These are phyloP conservation scores for Dunckerocampus dactyliophorus DNA, from an alignment of 2,113 vertebrate genomes.

Conservation along the genomic window DNA sequence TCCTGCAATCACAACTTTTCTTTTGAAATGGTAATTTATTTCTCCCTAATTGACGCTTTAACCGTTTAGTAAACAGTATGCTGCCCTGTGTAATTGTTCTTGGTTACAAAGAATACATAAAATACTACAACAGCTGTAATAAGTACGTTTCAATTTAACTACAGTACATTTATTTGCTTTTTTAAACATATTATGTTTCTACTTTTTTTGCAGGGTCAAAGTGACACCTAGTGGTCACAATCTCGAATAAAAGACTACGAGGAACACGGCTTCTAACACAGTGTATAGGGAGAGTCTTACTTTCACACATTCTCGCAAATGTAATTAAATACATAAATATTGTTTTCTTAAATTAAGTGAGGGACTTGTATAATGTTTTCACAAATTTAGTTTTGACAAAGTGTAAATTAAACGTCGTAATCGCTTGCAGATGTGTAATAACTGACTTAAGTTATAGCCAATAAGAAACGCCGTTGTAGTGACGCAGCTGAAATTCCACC, in stretches of 20 bases:
- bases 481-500: conserved; percentile 4
- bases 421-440: conserved; percentile 23
- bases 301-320: neutral
- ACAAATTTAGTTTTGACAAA: conserved; percentile 3
- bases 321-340: neutral
- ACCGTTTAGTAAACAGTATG: too few relatives aligned
- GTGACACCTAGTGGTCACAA: conserved; percentile 26
- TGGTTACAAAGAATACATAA: too few relatives aligned
- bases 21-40: neutral
- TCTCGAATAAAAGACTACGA: neutral
- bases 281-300: neutral
- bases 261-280: too few relatives aligned
- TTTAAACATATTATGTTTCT: neutral
- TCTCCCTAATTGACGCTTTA: neutral
- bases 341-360: neutral
- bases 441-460: conserved; percentile 39
- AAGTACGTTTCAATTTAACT: too few relatives aligned
- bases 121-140: too few relatives aligned
- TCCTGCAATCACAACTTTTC: neutral
- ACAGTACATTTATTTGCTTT: neutral
- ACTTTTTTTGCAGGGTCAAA: neutral
- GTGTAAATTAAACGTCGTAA: conserved; percentile 4
- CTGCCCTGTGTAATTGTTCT: too few relatives aligned
- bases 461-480: conserved; percentile 3
- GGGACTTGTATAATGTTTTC: neutral